A percentile compares a stretch with the other conserved stretches of the same genome.
Conservation (phyloP, 2,113 vertebrate species). For the Zingel zingel region DNA sequence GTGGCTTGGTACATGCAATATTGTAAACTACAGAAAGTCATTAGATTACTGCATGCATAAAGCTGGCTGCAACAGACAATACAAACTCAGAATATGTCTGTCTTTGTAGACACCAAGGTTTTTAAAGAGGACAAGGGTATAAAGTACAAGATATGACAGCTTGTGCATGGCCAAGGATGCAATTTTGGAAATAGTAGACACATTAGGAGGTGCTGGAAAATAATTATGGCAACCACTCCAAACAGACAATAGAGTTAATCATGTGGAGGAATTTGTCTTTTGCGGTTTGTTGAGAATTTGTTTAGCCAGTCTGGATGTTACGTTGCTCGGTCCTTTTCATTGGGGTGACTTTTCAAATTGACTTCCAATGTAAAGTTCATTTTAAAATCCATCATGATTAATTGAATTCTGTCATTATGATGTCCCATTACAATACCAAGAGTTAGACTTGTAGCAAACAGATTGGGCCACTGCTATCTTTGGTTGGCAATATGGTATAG, state of each 20-base stretch:
- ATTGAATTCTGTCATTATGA: neutral
- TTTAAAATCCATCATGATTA: neutral
- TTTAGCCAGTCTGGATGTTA: neutral
- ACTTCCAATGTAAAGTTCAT: neutral
- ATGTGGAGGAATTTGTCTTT: neutral
- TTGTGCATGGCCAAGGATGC: too few relatives aligned
- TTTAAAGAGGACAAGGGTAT: neutral
- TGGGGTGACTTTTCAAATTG: neutral
- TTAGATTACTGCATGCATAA: neutral
- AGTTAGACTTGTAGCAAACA: neutral
- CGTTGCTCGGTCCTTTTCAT: too few relatives aligned
- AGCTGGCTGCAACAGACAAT: neutral
- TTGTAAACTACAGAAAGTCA: neutral
- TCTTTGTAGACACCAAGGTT: neutral
- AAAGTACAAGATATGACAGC: neutral
- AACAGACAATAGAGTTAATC: neutral
- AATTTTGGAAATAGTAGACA: neutral
- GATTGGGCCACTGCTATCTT: neutral
- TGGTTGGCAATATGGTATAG: too few relatives aligned
- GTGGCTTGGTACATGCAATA: neutral
- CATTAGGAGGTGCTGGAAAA: neutral
- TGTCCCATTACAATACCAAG: neutral
- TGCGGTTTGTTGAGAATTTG: neutral
- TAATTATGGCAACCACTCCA: neutral
- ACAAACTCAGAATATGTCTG: neutral